Conservation (phyloP, 2,888 invertebrate genomes). For the Apamea anceps region DNA sequence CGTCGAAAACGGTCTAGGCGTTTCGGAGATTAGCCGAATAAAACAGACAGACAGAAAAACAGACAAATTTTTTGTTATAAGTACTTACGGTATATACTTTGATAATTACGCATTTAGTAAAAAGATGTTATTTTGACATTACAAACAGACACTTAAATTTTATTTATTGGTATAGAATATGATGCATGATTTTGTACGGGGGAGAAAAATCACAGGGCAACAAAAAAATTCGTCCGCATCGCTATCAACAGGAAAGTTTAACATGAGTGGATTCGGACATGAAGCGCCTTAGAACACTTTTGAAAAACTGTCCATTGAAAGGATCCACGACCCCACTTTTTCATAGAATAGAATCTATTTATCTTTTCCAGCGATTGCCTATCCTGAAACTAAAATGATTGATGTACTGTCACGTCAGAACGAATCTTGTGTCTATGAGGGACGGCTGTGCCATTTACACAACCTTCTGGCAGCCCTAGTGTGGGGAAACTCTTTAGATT, state of each 20-base stretch:
- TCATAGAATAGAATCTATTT: slow-evolving; percentile 6
- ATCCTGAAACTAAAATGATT: neutral
- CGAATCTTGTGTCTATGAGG: neutral
- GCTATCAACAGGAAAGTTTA: neutral
- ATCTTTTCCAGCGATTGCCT: neutral
- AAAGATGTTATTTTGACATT: no score
- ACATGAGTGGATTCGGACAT: no score
- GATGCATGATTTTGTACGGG: no score
- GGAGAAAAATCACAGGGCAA: neutral
- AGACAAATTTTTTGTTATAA: no score
- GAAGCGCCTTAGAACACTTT: no score
- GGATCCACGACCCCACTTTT: neutral
- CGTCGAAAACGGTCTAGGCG: no score
- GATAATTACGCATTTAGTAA: no score
- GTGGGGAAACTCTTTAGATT: slow-evolving; percentile 6
- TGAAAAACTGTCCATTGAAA: neutral
- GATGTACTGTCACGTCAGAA: slow-evolving; percentile 17
- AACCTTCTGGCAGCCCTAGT: slow-evolving; percentile 11
- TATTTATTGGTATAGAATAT: no score
- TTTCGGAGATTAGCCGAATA: no score
- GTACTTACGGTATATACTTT: no score
- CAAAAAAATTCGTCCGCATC: neutral
- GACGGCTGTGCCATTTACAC: neutral
- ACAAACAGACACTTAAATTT: no score
- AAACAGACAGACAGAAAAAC: no score